Conservation (phyloP, 2,888 invertebrate genomes). For the Metallyticus violacea region DNA sequence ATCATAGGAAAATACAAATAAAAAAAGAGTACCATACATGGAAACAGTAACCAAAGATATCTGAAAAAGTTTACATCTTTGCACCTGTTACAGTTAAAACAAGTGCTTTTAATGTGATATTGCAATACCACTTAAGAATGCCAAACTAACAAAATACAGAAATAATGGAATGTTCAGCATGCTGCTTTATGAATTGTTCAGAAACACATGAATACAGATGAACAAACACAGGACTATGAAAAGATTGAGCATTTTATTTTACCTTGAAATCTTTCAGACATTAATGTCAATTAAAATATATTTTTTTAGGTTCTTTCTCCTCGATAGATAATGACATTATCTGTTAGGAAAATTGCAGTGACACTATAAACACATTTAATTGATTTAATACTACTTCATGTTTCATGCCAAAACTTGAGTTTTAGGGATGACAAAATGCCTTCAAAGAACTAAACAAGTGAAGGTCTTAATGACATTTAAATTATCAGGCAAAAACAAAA, state of each 20-base stretch:
- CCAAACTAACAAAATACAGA: not conserved
- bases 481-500: not conserved
- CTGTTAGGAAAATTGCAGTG: not conserved
- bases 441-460: not conserved
- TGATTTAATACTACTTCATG: not conserved
- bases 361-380: not conserved
- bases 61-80: not conserved
- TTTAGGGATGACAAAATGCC: not conserved
- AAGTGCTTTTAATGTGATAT: not conserved
- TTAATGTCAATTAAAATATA: not conserved
- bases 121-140: not conserved
- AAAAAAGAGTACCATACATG: not conserved
- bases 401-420: not conserved
- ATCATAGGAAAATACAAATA: not conserved
- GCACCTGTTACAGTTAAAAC: not conserved
- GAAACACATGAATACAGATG: not conserved
- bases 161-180: not conserved
- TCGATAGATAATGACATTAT: not conserved
- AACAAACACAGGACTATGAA: not conserved
- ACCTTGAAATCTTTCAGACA: not conserved
- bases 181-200: not conserved
- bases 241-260: too few species aligned
- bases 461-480: not conserved
- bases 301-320: not conserved
- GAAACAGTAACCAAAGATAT: not conserved